Percentiles rank a stretch among this genome's conserved stretches.
Conservation (phyloP, 2,888 invertebrate species). For the Drosophila niveifrons region DNA sequence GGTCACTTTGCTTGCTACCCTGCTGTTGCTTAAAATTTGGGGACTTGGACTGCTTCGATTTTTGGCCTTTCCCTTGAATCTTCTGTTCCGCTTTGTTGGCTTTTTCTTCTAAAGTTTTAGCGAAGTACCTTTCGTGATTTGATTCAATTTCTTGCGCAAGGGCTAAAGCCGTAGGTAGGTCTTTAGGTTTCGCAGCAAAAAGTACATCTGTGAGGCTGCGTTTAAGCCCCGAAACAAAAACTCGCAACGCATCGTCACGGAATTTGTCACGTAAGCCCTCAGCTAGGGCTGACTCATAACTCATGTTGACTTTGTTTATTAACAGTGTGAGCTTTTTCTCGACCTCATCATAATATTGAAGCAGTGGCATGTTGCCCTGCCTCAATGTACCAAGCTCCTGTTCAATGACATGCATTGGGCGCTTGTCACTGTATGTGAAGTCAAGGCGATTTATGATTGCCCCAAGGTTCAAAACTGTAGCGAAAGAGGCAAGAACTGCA, state of each 20-base stretch:
- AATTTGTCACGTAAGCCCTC: constrained; percentile 1
- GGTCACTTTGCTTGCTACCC: neutral
- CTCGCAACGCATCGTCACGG: neutral
- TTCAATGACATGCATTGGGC: constrained; percentile 1
- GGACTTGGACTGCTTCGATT: neutral
- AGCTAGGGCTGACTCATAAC: neutral
- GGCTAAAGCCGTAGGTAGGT: neutral
- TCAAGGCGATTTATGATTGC: constrained; percentile 2
- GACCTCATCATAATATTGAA: neutral
- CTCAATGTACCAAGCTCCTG: constrained; percentile 4
- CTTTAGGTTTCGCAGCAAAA: constrained; percentile 2
- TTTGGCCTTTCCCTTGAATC: neutral
- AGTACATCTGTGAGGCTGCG: constrained; percentile 3
- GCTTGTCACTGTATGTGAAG: constrained; percentile 8
- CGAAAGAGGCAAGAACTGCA: constrained; percentile 7
- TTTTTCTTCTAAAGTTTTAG: neutral
- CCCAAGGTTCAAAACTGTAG: constrained; percentile 1
- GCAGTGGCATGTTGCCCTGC: neutral
- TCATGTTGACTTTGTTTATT: neutral
- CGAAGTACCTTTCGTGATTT: neutral
- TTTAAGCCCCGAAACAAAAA: constrained; percentile 6
- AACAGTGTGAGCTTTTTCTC: constrained; percentile 1
- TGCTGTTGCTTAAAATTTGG: neutral
- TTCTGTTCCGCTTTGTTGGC: neutral
- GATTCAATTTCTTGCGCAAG: neutral